Evolutionary conservation across 2,113 vertebrate species (phyloP), one percentile per base, ranked within the genome.

Genomic region (Numida meleagris): DNA sequence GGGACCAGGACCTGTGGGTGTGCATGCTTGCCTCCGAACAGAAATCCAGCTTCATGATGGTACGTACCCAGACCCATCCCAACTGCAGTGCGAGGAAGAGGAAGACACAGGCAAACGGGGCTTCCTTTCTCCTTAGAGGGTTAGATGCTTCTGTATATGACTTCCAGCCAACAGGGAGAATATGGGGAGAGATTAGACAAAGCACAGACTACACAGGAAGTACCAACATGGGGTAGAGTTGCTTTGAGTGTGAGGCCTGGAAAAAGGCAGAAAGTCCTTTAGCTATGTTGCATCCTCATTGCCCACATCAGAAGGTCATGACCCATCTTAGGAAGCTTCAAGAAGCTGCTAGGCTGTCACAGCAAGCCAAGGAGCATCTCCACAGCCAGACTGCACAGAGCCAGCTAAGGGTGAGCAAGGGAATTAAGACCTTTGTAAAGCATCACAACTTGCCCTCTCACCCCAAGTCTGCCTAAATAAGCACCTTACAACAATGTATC

Each of bases 1-100:
- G 97, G 71, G 98, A 98, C 33, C 97, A 42, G 72, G 98, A 98
- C 90, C 95, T 98, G 58, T 97, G 97, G 8, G 98, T 98, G 45
- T 99, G 99, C 96, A 97, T 99, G 93, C 94, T 99, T 19, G 98
- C 98, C 55, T 97, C 98, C 0, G 89, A 98, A 14, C 98, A 99
- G 97, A 97, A 91, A 57, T 97, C 96, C 73, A 84, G 45, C 84
- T 99, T 99, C 82, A 97, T 98, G 98, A 97, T 94, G 98, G 99
- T 99, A 95, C 0, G 90, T 73, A 27, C 14, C 2, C 43, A 25
- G 14, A 5, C n/a, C 62, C 59, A 33, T 9, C 36, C 9, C 33
- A 16, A 9, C 80, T 29, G 62, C 51, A 17, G 21, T 0, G 16
- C 2, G 1, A 48, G 48, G 33, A 29, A 23, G 17, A 42, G 55